Base-by-base conservation (phyloP, 2,797 vertebrate species). In the Potorous gilbertii region DNA sequence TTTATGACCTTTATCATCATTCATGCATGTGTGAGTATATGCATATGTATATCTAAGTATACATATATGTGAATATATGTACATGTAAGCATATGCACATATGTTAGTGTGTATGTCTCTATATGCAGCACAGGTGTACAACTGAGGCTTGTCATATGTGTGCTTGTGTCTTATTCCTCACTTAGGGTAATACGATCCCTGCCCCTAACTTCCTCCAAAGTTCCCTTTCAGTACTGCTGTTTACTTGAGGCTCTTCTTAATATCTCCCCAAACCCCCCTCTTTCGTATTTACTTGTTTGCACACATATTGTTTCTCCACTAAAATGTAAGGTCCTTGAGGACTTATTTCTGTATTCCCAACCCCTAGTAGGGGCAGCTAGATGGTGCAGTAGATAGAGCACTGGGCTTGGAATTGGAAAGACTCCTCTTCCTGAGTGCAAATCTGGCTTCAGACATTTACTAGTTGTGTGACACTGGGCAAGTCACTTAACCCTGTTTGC, bases 161-260 rank as follows among this genome's bases (percentile, higher is more conserved):
- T 56, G 10, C 56, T 96, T 93, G 4, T 95, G 16, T 92, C 8
- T 40, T 95, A 55, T 62, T 55, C 40, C n/a, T 97, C 93, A 93
- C 52, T 90, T 95, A 91, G 55, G 52, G 2, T 95, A 95, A 92
- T 92, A 94, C 31, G 16, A 3, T 81, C 1, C 56, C 91, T 59
- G 54, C 11, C 52, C 95, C 95, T 18, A 95, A 91, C 21, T 94
- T 97, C 55, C 93, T 94, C 94, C 93, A 27, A 81, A 81, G 74
- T 21, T 46, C n/a, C 40, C 74, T 81, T 81, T 46, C 18, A 24
- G n/a, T 46, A 9, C 40, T 10, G 3, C n/a, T 40, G 9, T 46
- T 81, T 46, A 27, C 21, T 81, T 10, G n/a, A 46, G 74, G 74
- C 21, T 40, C 46, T 81, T 81, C 21, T 46, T 46, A 9, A 46